Evolutionary conservation across 2,797 vertebrate species (phyloP).

Genomic region (Oryzias dopingdopingensis): DNA sequence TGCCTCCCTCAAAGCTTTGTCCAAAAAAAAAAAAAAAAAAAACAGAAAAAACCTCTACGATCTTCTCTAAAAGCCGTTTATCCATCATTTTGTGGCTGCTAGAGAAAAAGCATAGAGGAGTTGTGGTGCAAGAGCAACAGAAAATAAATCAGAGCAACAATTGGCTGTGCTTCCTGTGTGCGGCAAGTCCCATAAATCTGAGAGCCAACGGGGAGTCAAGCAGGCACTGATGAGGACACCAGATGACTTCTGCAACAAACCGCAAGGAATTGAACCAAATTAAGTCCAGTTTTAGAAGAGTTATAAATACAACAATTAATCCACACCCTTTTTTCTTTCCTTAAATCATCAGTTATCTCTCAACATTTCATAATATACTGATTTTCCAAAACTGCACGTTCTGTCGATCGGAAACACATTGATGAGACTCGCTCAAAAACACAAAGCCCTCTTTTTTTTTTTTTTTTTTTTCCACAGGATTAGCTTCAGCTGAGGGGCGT

Average conservation of each 20-base stretch:
- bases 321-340: conserved; percentile 2
- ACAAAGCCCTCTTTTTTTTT: conserved; percentile 9
- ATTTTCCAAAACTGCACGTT: conserved; percentile 1
- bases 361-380: conserved; percentile 9
- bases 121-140: conserved; percentile 33
- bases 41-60: not conserved
- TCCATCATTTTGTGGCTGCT: conserved; percentile 22
- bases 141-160: conserved; percentile 68
- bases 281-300: conserved; percentile 14
- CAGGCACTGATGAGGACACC: conserved; percentile 66
- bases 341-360: conserved; percentile 1
- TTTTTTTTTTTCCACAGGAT: conserved; percentile 12
- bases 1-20: conserved; percentile 23
- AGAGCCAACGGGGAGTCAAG: conserved; percentile 49
- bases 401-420: conserved; percentile 13
- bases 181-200: conserved; percentile 59
- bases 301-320: conserved; percentile 18
- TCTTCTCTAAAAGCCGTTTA: conserved; percentile 26
- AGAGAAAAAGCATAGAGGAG: conserved; percentile 19
- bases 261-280: conserved; percentile 37
- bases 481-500: conserved; percentile 39
- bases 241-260: conserved; percentile 56
- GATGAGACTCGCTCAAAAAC: conserved; percentile 17
- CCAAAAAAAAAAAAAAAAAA: conserved; percentile 16
- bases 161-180: conserved; percentile 63